Evolutionary conservation across 92 coral and sea anemone genomes (phyloP), one percentile per base, ranked within the genome.

Genomic region (Phenganax stokvisi): DNA sequence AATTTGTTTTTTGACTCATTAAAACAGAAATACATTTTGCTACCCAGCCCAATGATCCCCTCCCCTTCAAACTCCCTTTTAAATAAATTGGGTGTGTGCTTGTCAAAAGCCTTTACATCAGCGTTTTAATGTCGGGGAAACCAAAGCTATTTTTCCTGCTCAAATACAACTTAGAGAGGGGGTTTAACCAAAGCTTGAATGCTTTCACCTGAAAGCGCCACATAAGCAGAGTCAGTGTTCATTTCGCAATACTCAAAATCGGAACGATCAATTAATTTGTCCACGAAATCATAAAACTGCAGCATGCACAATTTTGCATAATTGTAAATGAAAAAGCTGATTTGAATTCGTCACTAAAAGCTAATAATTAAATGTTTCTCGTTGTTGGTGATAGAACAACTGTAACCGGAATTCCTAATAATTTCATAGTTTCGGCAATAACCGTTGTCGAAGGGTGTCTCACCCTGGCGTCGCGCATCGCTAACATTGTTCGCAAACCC

Each of bases 371-470:
- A 75, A 68, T 87, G 87, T 0, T 79, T 54, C 12, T 64, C 67
- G 16, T 87, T 83, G 37, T 83, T 74, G 0, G 87, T 83, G 8
- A 83, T 70, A 9, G 87, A 82, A 52, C 72, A 70, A 25, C 87
- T 87, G 30, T 83, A 78, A 47, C 84, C 69, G 0, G 57, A 56
- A 37, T 84, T 0, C 87, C 84, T 3, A 81, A 78, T 79, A 86
- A 59, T 81, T 86, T 81, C 89, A 87, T 86, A 56, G 86, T 86
- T 51, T 86, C 83, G 3, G 86, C 87, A 13, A 84, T 77, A 61
- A 87, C 84, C 71, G 84, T 85, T 63, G 84, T 73, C 66, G 56
- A 67, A 25, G 27, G n/a, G 7, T 13, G 3, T 59, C 7, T 59
- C 16, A 25, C 16, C 25, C 25, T 37, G 47, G 47, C 47, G 47